phyloP scores from a whole-genome alignment of 2,888 invertebrate genomes.

The Tenthredo distinguenda region DNA sequence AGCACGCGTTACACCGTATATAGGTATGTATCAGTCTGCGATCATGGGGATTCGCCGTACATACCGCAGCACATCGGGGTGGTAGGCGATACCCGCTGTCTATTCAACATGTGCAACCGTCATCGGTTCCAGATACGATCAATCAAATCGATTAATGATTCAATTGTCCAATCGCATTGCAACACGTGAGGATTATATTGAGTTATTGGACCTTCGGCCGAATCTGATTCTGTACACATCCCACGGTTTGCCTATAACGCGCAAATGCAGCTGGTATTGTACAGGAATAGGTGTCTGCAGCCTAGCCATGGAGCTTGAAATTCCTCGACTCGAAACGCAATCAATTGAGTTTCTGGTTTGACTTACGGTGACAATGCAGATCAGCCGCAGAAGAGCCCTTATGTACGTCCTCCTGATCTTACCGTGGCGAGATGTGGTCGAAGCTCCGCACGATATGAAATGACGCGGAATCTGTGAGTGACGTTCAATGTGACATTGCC shows the following conservation, averaged over 20 bases:
- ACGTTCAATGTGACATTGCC: conserved; percentile 75
- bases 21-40: conserved; percentile 39
- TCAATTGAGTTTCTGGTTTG: conserved; percentile 6
- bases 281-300: background rate
- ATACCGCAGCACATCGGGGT: conserved; percentile 63
- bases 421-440: conserved; percentile 78
- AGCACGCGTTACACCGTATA: conserved; percentile 1
- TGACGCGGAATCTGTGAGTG: conserved; percentile 77
- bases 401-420: conserved; percentile 65
- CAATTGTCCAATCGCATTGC: conserved; percentile 68
- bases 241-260: background rate
- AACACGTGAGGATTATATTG: conserved; percentile 48
- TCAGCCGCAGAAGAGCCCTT: conserved; percentile 19
- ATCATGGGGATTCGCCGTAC: conserved; percentile 45
- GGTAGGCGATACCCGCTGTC: conserved; percentile 68
- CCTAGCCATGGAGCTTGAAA: background rate
- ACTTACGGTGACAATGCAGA: background rate
- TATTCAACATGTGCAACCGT: conserved; percentile 76
- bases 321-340: background rate
- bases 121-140: conserved; percentile 74
- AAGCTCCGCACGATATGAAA: conserved; percentile 75
- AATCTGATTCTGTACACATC: background rate
- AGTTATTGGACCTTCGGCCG: conserved; percentile 18
- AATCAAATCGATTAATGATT: conserved; percentile 76
- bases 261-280: conserved; percentile 17